Conservation (phyloP, 1,140 invertebrate species). For the Drosophila sechellia region DNA sequence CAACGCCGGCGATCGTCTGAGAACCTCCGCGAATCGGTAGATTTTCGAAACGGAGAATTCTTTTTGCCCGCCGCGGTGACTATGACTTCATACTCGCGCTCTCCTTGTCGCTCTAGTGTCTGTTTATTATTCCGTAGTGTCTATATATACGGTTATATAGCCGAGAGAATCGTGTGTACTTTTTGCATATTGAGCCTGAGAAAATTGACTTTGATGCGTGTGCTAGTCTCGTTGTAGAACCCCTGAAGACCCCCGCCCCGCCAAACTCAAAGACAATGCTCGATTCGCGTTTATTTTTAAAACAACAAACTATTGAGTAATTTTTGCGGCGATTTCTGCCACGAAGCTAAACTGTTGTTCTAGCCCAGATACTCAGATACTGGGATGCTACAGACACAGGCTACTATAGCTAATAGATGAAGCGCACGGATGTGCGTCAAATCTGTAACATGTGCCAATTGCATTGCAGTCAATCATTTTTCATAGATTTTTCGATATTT, state of each 20-base stretch:
- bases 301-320: constrained; percentile 73
- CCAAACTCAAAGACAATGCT: constrained; percentile 60
- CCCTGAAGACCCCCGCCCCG: neutral
- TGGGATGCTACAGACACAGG: constrained; percentile 20
- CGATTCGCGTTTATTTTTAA: constrained; percentile 75
- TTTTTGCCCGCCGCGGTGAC: constrained; percentile 30
- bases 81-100: constrained; percentile 72
- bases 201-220: constrained; percentile 73
- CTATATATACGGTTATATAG: constrained; percentile 29
- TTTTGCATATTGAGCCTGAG: constrained; percentile 63
- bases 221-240: constrained; percentile 27
- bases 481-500: constrained; percentile 59
- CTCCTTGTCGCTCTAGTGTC: constrained; percentile 28
- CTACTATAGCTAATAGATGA: constrained; percentile 9
- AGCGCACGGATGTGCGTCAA: constrained; percentile 68
- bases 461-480: constrained; percentile 49
- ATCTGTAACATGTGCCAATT: constrained; percentile 61
- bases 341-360: constrained; percentile 48
- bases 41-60: constrained; percentile 37
- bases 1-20: constrained; percentile 80
- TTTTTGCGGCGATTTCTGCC: constrained; percentile 40
- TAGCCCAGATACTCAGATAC: constrained; percentile 70
- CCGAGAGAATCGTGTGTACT: constrained; percentile 22
- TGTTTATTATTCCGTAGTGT: constrained; percentile 70
- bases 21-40: constrained; percentile 44